Evolutionary conservation across 2,888 invertebrate species (phyloP), one percentile per base, ranked within the genome.

Genomic region (Watsonalla binaria): DNA sequence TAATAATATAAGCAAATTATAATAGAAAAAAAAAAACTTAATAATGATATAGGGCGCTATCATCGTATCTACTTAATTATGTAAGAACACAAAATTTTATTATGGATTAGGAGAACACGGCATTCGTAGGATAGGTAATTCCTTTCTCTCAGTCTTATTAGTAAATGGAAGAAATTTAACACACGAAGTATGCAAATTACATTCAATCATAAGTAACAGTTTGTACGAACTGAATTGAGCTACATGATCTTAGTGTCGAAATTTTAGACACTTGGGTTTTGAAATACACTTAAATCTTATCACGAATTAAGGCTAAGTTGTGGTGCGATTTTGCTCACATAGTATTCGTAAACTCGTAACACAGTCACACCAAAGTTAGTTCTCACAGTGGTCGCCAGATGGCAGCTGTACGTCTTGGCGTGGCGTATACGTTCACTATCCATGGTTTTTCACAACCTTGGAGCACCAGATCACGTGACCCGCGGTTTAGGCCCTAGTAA

Each of bases 371-470:
- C 76, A 78, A 67, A 66, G 71, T 78, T 68, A 71, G 63, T 67
- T 65, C 55, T 60, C 63, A 64, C 60, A 69, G 69, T 73, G 74
- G 70, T 75, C 76, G 75, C 71, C 72, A 66, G 58, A 63, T 66
- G 65, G 66, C 69, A 68, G 66, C 59, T 54, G 56, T 66, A 65
- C 66, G 60, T 63, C 74, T 69, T 70, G 79, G 77, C 72, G 77
- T 71, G 76, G 67, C 70, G 62, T 54, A 9, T 60, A 57, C 45
- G 60, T 57, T 59, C 47, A 42, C 46, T 58, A 66, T 81, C 83
- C 84, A 74, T 61, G 84, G 84, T 78, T 71, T 86, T 86, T 87
- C 88, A 89, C 76, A 70, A 75, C 87, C 85, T 64, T 74, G 83
- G 76, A 80, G 74, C 62, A 65, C 72, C 63, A 65, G 70, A 68